These are phyloP conservation scores for Polyodon spathula DNA, from an alignment of 2,113 vertebrate genomes.

Conservation along the genomic window DNA sequence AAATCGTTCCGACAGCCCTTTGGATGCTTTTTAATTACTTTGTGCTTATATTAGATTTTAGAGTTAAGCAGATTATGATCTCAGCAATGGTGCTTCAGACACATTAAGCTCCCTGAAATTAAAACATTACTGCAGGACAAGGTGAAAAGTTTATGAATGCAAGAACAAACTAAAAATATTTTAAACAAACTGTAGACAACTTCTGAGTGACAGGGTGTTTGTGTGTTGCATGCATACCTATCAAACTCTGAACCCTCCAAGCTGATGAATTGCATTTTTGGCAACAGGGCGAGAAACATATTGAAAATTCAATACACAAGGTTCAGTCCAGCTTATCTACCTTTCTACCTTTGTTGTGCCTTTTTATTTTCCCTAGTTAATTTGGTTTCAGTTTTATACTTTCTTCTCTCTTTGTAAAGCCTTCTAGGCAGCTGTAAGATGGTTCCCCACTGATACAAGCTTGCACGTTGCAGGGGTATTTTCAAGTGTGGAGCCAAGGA, in stretches of 20 bases:
- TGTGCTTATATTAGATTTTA: background rate
- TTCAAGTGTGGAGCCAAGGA: background rate
- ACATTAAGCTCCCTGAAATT: background rate
- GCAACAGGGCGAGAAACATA: too few species aligned
- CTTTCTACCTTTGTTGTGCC: background rate
- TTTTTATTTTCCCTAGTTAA: conserved; percentile 17
- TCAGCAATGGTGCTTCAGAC: background rate
- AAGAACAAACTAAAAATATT: background rate
- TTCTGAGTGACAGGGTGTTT: too few species aligned
- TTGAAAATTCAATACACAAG: too few species aligned
- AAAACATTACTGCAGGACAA: background rate
- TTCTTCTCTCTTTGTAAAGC: conserved; percentile 10
- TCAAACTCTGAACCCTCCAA: too few species aligned
- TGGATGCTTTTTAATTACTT: background rate
- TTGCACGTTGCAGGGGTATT: conserved; percentile 11
- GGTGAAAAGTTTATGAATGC: background rate
- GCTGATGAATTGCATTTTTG: too few species aligned
- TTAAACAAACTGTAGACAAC: too few species aligned
- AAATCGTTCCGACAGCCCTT: background rate
- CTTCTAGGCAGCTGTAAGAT: conserved; percentile 16
- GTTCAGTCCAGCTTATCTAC: too few species aligned
- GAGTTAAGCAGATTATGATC: background rate
- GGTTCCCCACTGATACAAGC: conserved; percentile 16
- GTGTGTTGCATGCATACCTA: too few species aligned
- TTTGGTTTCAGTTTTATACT: conserved; percentile 17